Percentiles rank a stretch among this genome's conserved stretches.
phyloP scores from a whole-genome alignment of 2,797 vertebrate genomes.

The Danio jaintianensis region DNA sequence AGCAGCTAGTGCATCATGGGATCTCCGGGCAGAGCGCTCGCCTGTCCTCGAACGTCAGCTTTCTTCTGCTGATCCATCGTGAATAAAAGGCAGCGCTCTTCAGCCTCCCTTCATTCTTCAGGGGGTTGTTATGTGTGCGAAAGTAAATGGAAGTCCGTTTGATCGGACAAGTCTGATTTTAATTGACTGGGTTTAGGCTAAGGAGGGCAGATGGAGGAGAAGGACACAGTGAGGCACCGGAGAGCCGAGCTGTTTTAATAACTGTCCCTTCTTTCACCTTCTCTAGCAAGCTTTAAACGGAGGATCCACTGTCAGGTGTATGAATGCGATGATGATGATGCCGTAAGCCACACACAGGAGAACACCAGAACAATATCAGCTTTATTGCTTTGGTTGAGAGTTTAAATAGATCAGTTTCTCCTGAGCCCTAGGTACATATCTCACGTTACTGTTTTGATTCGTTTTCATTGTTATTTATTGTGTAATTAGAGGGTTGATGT shows the following conservation, averaged over 20 bases:
- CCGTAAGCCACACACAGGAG: neutral
- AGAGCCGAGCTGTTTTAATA: conserved; percentile 61
- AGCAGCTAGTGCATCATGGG: conserved; percentile 49
- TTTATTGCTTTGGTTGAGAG: conserved; percentile 8
- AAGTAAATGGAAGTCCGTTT: conserved; percentile 70
- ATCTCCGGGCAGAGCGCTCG: conserved; percentile 45
- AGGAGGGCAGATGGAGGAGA: conserved; percentile 63
- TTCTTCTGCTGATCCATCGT: conserved; percentile 64
- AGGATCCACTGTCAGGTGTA: conserved; percentile 27
- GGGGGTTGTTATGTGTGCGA: conserved; percentile 64
- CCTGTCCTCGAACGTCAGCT: conserved; percentile 70
- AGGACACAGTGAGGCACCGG: conserved; percentile 50
- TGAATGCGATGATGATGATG: neutral
- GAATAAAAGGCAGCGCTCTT: conserved; percentile 66
- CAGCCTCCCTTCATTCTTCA: conserved; percentile 62
- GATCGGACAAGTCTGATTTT: conserved; percentile 75
- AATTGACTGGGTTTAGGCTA: conserved; percentile 72
- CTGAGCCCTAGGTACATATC: neutral
- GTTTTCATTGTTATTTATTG: too few species aligned
- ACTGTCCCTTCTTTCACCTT: conserved; percentile 48
- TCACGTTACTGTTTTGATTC: too few species aligned
- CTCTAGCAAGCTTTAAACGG: conserved; percentile 11
- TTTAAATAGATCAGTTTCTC: conserved; percentile 3
- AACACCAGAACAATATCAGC: conserved; percentile 10
- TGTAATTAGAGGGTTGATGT: too few species aligned